Evolutionary conservation across 1,140 invertebrate species (phyloP).

Genomic region (Drosophila azteca): DNA sequence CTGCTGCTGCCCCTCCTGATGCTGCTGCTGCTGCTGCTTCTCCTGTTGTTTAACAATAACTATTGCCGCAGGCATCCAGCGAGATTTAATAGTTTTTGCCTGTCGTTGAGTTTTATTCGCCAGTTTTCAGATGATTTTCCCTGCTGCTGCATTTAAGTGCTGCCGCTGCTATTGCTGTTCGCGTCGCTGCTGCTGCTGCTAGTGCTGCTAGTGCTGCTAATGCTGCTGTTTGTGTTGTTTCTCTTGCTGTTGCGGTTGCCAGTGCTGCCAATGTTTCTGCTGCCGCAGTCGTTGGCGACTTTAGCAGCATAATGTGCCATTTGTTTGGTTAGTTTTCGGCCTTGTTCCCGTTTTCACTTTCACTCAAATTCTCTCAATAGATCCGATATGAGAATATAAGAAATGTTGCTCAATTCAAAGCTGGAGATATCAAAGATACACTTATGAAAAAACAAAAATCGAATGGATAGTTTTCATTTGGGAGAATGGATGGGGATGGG

Average conservation of each 20-base stretch:
- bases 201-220: slow-evolving; percentile 19
- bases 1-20: slow-evolving; percentile 34
- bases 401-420: too few species aligned
- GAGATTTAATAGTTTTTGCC: slow-evolving; percentile 58
- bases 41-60: slow-evolving; percentile 61
- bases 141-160: slow-evolving; percentile 59
- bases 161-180: slow-evolving; percentile 24
- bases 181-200: slow-evolving; percentile 5
- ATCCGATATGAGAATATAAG: too few species aligned
- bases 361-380: too few species aligned
- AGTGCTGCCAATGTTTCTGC: slow-evolving; percentile 27
- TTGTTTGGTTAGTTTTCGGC: slow-evolving; percentile 21
- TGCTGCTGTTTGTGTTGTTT: background rate
- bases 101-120: slow-evolving; percentile 59
- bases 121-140: slow-evolving; percentile 55
- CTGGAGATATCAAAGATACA: too few species aligned
- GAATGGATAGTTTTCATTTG: too few species aligned
- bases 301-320: slow-evolving; percentile 53
- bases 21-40: slow-evolving; percentile 35
- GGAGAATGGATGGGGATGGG: too few species aligned
- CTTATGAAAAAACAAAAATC: too few species aligned
- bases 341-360: too few species aligned
- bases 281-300: slow-evolving; percentile 20
- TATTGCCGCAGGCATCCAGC: slow-evolving; percentile 72
- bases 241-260: slow-evolving; percentile 12